Base-by-base conservation (phyloP, 2,888 invertebrate species). In the Epinotia ramella region DNA sequence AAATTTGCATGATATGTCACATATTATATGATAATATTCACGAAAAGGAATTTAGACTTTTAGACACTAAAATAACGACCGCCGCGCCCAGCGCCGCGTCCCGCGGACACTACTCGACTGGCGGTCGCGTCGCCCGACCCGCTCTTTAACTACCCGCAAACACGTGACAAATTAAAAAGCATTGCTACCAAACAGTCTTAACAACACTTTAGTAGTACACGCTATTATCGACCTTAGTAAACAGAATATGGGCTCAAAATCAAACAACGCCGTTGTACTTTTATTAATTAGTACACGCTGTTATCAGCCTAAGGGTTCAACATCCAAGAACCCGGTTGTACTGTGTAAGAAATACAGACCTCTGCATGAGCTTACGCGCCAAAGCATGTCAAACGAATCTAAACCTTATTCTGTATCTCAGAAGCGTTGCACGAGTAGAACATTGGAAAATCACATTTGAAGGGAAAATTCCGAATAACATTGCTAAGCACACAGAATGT, bases 381-480 rank as follows among this genome's bases (percentile, higher is more conserved):
- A 56, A 67, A 53, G n/a, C 28, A 24, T 24, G 12, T 44, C 44
- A 24, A 18, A 67, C 33, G 0, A 18, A 40, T 18, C 18, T 6
- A 13, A 67, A 33, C 40, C 56, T 57, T 67, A 67, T 56, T n/a
- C 40, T 57, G 18, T 57, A 40, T 57, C 40, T 56, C n/a, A 18
- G 18, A 67, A 28, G 18, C 13, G 13, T 56, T 12, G 20, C 20
- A 53, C 6, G 18, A n/a, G 13, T 28, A 49, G 46, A 56, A 3
- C 53, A 33, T 67, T 56, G 20, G 5, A 59, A 33, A 44, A 60
- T 11, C 57, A 70, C 64, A 65, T 65, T 70, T 44, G 7, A 18
- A n/a, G 16, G 63, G 13, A 70, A 33, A 60, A 70, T 70, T 40
- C 65, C 18, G 60, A 66, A 75, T 65, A 66, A 66, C 56, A 75